phyloP scores from a whole-genome alignment of 2,113 vertebrate genomes.

The Smithornis capensis region DNA sequence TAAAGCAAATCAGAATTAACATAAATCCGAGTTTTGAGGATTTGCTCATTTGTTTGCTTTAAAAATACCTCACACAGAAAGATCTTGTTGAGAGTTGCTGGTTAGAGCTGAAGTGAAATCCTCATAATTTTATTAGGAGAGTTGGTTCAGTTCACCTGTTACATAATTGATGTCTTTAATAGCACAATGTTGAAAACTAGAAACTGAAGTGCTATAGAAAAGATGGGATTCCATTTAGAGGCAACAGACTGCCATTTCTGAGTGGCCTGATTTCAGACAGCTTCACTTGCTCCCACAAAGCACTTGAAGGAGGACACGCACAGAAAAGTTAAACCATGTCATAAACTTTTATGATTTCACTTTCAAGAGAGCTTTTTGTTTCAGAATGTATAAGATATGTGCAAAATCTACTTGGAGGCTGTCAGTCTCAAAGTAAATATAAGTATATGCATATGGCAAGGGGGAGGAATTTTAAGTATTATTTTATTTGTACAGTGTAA shows the following conservation, averaged over 20 bases:
- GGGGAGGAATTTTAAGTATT: neutral
- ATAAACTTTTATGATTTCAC: neutral
- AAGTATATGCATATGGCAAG: constrained; percentile 14
- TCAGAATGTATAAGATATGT: neutral
- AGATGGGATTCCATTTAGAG: neutral
- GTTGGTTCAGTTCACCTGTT: neutral
- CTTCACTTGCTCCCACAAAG: neutral
- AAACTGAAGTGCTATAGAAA: neutral
- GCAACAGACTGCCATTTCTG: neutral
- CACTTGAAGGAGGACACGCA: neutral
- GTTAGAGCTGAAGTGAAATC: neutral
- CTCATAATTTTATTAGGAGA: neutral
- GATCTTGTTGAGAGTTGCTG: neutral
- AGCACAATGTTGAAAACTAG: neutral
- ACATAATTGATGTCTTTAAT: neutral
- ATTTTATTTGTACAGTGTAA: constrained; percentile 34
- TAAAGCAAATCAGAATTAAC: neutral
- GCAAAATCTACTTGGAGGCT: constrained; percentile 14
- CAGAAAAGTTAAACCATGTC: neutral
- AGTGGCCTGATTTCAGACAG: neutral
- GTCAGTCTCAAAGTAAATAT: constrained; percentile 27
- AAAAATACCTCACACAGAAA: neutral
- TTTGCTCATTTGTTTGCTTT: neutral
- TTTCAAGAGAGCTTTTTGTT: neutral
- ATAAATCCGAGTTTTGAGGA: neutral